Percentiles rank a stretch among this genome's conserved stretches.
phyloP scores from a whole-genome alignment of 2,888 invertebrate genomes.

The Stratiomys singularior region DNA sequence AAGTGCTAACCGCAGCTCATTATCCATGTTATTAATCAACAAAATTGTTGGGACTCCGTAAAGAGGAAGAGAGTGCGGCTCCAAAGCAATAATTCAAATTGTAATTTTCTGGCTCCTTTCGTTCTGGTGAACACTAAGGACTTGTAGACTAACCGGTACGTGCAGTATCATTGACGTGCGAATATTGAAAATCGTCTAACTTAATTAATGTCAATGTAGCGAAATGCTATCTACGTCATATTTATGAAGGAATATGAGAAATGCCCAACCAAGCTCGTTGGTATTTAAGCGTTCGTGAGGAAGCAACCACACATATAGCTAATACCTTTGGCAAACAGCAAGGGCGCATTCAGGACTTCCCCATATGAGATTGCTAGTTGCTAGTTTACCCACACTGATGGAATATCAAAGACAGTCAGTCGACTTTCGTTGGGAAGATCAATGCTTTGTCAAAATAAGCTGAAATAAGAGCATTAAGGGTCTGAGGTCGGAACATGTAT shows the following conservation, averaged over 20 bases:
- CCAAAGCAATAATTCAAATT: background rate
- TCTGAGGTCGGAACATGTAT: no score
- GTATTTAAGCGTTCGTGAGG: no score
- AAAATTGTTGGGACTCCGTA: background rate
- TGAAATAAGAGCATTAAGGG: no score
- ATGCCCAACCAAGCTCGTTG: no score
- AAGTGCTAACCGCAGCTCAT: conserved; percentile 28
- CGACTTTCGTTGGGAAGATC: no score
- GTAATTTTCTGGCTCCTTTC: conserved; percentile 1
- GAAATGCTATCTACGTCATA: background rate
- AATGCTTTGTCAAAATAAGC: no score
- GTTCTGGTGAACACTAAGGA: background rate
- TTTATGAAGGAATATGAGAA: background rate
- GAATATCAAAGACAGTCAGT: no score
- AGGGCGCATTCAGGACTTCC: no score
- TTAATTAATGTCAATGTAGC: conserved; percentile 36
- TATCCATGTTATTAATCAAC: conserved; percentile 18
- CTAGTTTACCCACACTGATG: no score
- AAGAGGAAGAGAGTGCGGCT: background rate
- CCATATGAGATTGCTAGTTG: no score
- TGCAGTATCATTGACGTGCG: conserved; percentile 1
- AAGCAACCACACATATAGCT: background rate
- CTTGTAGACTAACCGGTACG: background rate
- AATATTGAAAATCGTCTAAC: conserved; percentile 31
- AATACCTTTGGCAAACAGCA: background rate